Evolutionary conservation across 2,113 vertebrate species (phyloP), one percentile per base, ranked within the genome.

Genomic region (Vidua chalybeata): DNA sequence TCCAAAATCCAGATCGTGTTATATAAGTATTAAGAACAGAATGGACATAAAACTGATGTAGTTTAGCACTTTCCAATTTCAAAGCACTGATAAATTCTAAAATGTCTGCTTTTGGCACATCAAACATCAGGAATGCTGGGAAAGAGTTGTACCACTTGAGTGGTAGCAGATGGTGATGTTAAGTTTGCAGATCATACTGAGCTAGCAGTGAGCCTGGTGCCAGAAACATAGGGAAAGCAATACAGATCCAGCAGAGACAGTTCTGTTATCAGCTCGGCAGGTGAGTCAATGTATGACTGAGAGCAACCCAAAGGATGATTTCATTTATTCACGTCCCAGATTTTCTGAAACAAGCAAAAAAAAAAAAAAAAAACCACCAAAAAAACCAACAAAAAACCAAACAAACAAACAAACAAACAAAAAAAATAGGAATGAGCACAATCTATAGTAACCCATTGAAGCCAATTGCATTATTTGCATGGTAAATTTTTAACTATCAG

Each of bases 111-210:
- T 94, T 96, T 94, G 93, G 87, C 91, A 88, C 62, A 85, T 62
- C 27, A 69, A 87, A 76, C 87, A 91, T 94, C 87, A 96, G 78
- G 78, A 96, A 94, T 85, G 71, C 67, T 85, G 91, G 89, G 87
- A 92, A 94, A 52, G 84, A 93, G 82, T 95, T 95, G 93, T 94
- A 86, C 87, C 90, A 90, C 82, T 96, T 90, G 94, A 96, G 75
- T 88, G 75, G 82, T 93, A 95, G 85, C 95, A 97, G 95, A 96
- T 96, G 94, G 93, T 83, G 68, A 83, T 94, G 94, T 95, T 93
- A 84, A 78, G 85, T 90, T 91, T 95, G 85, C 64, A 93, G 95
- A 67, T 93, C 90, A 81, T 61, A 88, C 76, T 89, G 88, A 88
- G 92, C 48, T 90, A 95, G 72, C 55, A 94, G 39, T 48, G 52